Percentiles rank a stretch among this genome's conserved stretches.
These are phyloP conservation scores for Eubasilissa splendida DNA, from an alignment of 2,888 invertebrate species.

Conservation along the genomic window DNA sequence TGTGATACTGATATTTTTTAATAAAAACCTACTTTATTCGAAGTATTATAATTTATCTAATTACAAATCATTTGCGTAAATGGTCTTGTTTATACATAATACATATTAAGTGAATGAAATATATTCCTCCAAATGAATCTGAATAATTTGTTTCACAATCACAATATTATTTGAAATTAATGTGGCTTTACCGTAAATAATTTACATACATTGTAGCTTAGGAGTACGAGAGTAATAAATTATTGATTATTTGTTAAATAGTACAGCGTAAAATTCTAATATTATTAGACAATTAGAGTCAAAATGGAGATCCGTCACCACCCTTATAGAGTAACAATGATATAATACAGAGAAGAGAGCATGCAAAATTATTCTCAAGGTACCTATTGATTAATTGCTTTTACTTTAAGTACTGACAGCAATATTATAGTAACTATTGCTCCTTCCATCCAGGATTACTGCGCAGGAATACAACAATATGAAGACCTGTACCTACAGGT, in stretches of 20 bases:
- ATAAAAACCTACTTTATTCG: slow-evolving; percentile 15
- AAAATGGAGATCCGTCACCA: slow-evolving; percentile 41
- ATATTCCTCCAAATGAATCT: background rate
- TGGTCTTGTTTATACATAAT: background rate
- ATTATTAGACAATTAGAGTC: slow-evolving; percentile 55
- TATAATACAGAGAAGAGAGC: slow-evolving; percentile 32
- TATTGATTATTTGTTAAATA: slow-evolving; percentile 56
- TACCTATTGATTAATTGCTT: no score
- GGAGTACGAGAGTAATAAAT: slow-evolving; percentile 57
- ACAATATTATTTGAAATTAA: slow-evolving; percentile 17
- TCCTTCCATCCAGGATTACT: no score
- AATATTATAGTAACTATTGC: no score
- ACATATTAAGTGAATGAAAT: background rate
- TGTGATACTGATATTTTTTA: slow-evolving; percentile 13
- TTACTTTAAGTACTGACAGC: no score
- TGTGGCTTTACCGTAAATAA: background rate
- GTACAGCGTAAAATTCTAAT: slow-evolving; percentile 49
- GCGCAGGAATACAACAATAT: no score
- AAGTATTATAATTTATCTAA: slow-evolving; percentile 3
- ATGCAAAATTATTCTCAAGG: slow-evolving; percentile 21
- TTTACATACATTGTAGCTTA: slow-evolving; percentile 42
- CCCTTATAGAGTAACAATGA: slow-evolving; percentile 50
- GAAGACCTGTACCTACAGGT: no score
- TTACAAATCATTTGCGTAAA: slow-evolving; percentile 6
- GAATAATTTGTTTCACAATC: slow-evolving; percentile 1